Evolutionary conservation across 2,797 vertebrate species (phyloP), one percentile per base, ranked within the genome.

Genomic region (Australoheros facetus): DNA sequence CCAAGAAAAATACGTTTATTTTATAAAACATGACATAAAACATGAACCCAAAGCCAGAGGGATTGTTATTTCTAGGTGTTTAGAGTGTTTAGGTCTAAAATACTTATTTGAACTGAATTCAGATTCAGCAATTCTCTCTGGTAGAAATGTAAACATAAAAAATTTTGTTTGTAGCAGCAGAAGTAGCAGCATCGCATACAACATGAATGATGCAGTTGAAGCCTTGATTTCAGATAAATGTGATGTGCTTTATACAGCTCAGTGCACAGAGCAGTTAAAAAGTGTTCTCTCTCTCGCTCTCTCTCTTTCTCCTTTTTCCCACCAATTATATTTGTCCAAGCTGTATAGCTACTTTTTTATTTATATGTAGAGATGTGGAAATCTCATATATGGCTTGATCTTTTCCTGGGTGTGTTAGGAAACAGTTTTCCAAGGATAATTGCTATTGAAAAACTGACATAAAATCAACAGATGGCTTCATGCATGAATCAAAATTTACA

Each of bases 401-500:
- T 54, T 62, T 79, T 81, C 71, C 11, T 21, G 54, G 21, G 55
- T 48, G 17, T 80, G n/a, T 19, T n/a, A 62, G 45, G 10, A 73
- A 66, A 80, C 66, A 34, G 30, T 75, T 82, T 77, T 74, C 60
- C 45, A 75, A 69, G 10, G 32, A 76, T 23, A 77, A 11, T 9
- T 42, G 19, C 56, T 34, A n/a, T 58, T 72, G 75, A 77, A 81
- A 56, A 80, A 37, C 17, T 70, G 34, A 64, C 55, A 66, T 74
- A 5, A 55, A 73, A 71, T 73, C 75, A 78, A 58, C 48, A 79
- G 56, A 78, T 81, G 80, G 77, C 77, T 83, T 83, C 73, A 75
- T 78, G 79, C 79, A 72, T 71, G 42, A 81, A 73, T 73, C 14
- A 30, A 5, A 55, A 86, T 81, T 85, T 83, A 71, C 84, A 85